Percentiles rank a stretch among this genome's conserved stretches.
phyloP scores from a whole-genome alignment of 2,113 vertebrate species.

The Nycticebus coucang region DNA sequence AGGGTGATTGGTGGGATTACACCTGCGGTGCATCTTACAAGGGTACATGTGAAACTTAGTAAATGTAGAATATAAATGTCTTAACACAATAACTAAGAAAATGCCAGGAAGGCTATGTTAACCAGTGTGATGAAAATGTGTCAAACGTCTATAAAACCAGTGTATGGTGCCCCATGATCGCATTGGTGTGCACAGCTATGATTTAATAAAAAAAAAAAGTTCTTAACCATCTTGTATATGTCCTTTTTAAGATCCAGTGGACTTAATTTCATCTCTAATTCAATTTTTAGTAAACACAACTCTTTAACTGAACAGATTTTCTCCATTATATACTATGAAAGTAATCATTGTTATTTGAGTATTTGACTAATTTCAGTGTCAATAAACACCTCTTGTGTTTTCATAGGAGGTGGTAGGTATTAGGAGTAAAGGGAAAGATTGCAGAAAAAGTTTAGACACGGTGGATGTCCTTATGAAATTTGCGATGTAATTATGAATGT shows the following conservation, averaged over 20 bases:
- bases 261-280: conserved; percentile 21
- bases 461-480: background rate
- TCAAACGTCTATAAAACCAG: too few species aligned
- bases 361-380: conserved; percentile 39
- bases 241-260: background rate
- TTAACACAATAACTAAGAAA: too few species aligned
- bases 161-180: too few species aligned
- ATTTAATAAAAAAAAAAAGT: background rate
- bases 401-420: background rate
- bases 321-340: background rate
- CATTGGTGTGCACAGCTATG: too few species aligned
- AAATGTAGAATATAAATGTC: too few species aligned
- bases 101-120: too few species aligned
- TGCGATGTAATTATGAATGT: background rate
- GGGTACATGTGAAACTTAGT: too few species aligned
- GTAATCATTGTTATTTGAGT: background rate
- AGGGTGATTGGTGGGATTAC: too few species aligned
- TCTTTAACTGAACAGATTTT: conserved; percentile 32
- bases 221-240: background rate
- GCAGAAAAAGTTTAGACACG: background rate
- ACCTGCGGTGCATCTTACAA: too few species aligned
- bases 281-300: conserved; percentile 29
- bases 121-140: too few species aligned
- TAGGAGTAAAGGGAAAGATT: background rate
- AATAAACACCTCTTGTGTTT: background rate